A percentile compares a stretch with the other conserved stretches of the same genome.
phyloP scores from a whole-genome alignment of 2,113 vertebrate species.

The Saguinus imperator region DNA sequence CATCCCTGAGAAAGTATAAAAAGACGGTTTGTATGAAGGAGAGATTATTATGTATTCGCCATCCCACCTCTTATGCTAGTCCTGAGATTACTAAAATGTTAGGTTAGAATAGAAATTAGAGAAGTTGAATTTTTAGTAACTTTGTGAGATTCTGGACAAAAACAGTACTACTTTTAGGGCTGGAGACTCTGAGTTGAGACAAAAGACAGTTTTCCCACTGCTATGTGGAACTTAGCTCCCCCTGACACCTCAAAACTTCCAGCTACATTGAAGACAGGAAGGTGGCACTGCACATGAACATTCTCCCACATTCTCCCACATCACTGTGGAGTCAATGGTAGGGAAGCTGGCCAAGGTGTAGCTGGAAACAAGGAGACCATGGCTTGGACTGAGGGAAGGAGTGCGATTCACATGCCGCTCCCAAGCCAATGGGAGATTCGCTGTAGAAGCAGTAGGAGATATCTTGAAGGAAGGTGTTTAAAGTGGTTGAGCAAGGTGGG shows the following conservation, averaged over 20 bases:
- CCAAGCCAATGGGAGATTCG: neutral
- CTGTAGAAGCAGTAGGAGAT: neutral
- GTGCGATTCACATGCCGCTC: neutral
- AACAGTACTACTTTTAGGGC: neutral
- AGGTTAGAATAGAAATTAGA: neutral
- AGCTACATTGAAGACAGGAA: neutral
- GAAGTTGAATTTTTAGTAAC: neutral
- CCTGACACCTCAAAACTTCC: neutral
- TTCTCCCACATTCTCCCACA: neutral
- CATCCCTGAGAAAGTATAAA: neutral
- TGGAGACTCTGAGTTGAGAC: neutral
- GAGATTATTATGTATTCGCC: neutral
- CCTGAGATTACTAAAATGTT: neutral
- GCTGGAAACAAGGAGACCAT: too few relatives aligned
- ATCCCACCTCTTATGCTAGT: neutral
- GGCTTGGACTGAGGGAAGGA: neutral
- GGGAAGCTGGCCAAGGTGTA: accelerated
- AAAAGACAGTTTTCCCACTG: neutral
- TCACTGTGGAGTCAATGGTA: too few relatives aligned
- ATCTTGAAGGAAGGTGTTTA: neutral
- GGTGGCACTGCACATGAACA: neutral
- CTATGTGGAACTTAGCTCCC: neutral
- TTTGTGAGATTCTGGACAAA: neutral
- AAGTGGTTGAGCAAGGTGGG: neutral
- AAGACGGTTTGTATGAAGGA: neutral